phyloP scores from a whole-genome alignment of 1,140 invertebrate genomes.

The Aphidius gifuensis region DNA sequence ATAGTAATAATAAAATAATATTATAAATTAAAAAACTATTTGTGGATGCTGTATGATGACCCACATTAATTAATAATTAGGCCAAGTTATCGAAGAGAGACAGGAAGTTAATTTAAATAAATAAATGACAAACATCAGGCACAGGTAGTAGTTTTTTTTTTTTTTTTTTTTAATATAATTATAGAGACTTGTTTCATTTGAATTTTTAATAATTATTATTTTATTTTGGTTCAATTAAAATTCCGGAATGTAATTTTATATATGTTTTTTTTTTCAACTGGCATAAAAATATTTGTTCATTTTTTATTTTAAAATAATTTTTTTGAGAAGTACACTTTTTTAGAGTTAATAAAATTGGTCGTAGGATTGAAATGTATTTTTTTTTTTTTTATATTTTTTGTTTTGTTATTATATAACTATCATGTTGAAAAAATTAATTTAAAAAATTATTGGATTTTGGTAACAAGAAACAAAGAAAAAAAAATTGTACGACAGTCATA shows the following conservation, averaged over 20 bases:
- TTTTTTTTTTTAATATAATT: constrained; percentile 15
- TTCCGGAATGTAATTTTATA: not conserved
- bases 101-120: constrained; percentile 26
- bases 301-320: constrained; percentile 1
- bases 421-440: not conserved
- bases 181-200: not conserved
- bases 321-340: not conserved
- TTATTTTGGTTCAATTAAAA: not conserved
- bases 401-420: no score
- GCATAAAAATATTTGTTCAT: constrained; percentile 8
- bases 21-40: no score
- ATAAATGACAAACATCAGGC: constrained; percentile 41
- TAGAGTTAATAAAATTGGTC: not conserved
- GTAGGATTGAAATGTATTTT: no score
- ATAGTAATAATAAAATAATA: no score
- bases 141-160: constrained; percentile 39
- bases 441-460: not conserved
- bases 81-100: constrained; percentile 18
- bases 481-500: not conserved
- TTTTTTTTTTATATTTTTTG: no score
- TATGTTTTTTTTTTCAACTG: not conserved
- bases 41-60: not conserved
- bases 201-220: not conserved
- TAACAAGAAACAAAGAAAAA: not conserved
- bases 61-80: constrained; percentile 2